A percentile compares a stretch with the other conserved stretches of the same genome.
Evolutionary conservation across 2,888 invertebrate species (phyloP).

Genomic region (Drosophila nigricruria): DNA sequence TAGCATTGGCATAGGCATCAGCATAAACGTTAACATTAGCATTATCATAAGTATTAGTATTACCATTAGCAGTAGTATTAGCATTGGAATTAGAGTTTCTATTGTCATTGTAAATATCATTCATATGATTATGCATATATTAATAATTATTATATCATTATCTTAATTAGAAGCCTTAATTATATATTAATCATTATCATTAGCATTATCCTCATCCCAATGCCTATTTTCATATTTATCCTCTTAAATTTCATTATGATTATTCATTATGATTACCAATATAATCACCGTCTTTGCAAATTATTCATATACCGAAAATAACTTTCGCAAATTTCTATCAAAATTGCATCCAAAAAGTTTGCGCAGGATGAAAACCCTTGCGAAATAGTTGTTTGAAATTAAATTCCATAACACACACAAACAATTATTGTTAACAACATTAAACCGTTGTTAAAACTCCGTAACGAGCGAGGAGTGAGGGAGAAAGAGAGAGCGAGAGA

Average conservation of each 20-base stretch:
- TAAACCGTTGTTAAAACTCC: constrained; percentile 52
- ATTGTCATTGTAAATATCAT: too few relatives aligned
- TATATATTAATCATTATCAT: background rate
- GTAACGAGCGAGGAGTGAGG: constrained; percentile 1
- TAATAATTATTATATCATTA: too few relatives aligned
- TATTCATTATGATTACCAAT: too few relatives aligned
- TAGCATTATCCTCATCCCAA: background rate
- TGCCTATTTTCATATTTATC: background rate
- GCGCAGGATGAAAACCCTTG: background rate
- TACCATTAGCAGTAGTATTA: too few relatives aligned
- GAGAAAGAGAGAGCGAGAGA: constrained; percentile 3
- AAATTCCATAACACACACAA: constrained; percentile 19
- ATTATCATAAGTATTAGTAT: background rate
- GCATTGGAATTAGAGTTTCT: too few relatives aligned
- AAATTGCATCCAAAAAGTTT: background rate
- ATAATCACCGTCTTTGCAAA: background rate
- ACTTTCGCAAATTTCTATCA: background rate
- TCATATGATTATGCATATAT: too few relatives aligned
- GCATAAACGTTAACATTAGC: background rate
- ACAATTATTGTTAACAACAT: constrained; percentile 60
- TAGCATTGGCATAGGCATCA: background rate
- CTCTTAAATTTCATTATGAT: background rate
- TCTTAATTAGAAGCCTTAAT: too few relatives aligned
- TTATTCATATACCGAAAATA: background rate
- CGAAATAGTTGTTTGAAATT: constrained; percentile 13